Conservation (phyloP, 2,888 invertebrate genomes). For the Fabriciana adippe region DNA sequence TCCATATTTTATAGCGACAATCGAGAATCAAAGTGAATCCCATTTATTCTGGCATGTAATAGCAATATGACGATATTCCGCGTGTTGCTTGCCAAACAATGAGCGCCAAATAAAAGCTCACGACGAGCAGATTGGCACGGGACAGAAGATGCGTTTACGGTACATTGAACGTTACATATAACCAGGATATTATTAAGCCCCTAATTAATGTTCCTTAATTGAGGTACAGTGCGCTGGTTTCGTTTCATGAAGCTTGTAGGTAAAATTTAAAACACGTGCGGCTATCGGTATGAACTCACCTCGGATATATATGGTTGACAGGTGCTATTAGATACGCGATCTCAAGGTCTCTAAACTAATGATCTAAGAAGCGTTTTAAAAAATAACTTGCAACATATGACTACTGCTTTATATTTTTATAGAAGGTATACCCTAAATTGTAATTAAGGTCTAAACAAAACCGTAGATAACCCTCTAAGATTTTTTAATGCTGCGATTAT, state of each 20-base stretch:
- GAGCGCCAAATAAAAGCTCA: conserved; percentile 43
- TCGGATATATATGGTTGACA: conserved; percentile 54
- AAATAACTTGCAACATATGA: neutral
- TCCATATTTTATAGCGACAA: no score
- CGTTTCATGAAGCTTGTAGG: conserved; percentile 11
- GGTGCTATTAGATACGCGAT: conserved; percentile 49
- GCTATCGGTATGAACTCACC: conserved; percentile 55
- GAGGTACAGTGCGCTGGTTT: conserved; percentile 12
- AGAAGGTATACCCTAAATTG: no score
- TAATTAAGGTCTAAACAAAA: no score
- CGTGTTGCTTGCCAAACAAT: conserved; percentile 68
- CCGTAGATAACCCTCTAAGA: no score
- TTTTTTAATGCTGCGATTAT: no score
- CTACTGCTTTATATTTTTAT: no score
- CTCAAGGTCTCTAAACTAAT: conserved; percentile 27
- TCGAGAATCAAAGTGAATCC: conserved; percentile 37
- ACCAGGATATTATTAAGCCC: conserved; percentile 26
- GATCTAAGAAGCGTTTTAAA: conserved; percentile 1
- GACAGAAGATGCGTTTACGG: conserved; percentile 24
- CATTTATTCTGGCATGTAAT: conserved; percentile 51
- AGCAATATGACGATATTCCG: conserved; percentile 29
- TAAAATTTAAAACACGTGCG: conserved; percentile 35
- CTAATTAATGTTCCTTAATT: conserved; percentile 29
- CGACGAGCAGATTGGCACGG: conserved; percentile 19
- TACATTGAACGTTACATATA: conserved; percentile 34